Base-by-base conservation (phyloP, 2,113 vertebrate genomes). In the Charadrius vociferus region DNA sequence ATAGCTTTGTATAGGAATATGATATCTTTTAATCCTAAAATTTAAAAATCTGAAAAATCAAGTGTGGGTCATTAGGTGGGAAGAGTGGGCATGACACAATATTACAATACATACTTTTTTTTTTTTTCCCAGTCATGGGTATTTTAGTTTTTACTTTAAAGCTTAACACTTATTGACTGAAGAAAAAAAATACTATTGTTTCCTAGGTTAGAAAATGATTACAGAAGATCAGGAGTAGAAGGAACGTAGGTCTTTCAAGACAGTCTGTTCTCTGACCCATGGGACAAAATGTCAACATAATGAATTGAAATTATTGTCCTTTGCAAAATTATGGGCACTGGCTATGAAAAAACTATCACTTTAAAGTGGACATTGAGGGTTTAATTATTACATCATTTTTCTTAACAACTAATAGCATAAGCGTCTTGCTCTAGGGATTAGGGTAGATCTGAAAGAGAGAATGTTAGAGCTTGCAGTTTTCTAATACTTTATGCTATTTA, bases 311-410 rank as follows among this genome's bases (percentile, higher is more conserved):
- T 81, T 4, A 21, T 30, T 79, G 87, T 61, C 14, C 21, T 67
- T 81, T 52, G 4, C 29, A 82, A 79, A 95, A 49, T 47, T 81
- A 24, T 65, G 49, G 27, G 1, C 21, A 65, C 2, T 62, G 11
- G 22, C 11, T 36, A 61, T 43, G 47, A 41, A 95, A 59, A 84
- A 92, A 12, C 19, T 62, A 82, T 53, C 23, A 41, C 9, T 78
- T 90, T 78, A 29, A 90, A 83, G 56, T 58, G 22, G 20, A 34
- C 23, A 22, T 15, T 81, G 86, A 83, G 3, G 11, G 22, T 74
- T 93, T 90, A 95, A 93, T 71, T 86, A 91, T 55, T 81, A 19
- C 36, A 63, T 79, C 0, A n/a, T 90, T 85, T 93, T 92, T 94
- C 83, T 89, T 22, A 78, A 93, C 26, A 86, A 88, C 21, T n/a